Evolutionary conservation across 1,140 invertebrate genomes (phyloP), one percentile per base, ranked within the genome.

Genomic region (Drusus annulatus): DNA sequence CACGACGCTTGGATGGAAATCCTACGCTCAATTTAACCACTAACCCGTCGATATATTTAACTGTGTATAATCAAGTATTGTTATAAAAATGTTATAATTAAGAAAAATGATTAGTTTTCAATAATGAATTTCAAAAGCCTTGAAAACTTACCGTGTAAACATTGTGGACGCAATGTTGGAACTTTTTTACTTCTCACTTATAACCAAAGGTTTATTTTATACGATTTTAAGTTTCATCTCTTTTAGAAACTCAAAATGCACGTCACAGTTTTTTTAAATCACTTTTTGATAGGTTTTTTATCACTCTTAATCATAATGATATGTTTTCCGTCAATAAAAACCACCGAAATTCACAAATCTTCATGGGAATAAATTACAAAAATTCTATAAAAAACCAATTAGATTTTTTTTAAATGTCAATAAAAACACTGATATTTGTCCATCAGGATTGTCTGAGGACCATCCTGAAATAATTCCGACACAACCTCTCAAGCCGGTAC

Each of bases 91-190:
- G n/a, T n/a, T n/a, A n/a, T n/a, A n/a, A n/a, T n/a, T n/a, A n/a
- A n/a, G n/a, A n/a, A n/a, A n/a, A n/a, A n/a, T n/a, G n/a, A n/a
- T n/a, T n/a, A n/a, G n/a, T n/a, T n/a, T n/a, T n/a, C n/a, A n/a
- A n/a, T n/a, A n/a, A n/a, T n/a, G n/a, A n/a, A n/a, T n/a, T n/a
- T n/a, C n/a, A n/a, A n/a, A n/a, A n/a, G n/a, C 25, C 5, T 28
- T 15, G 25, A 15, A 25, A 69, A 69, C 65, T 69, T 69, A 69
- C 65, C 65, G 65, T 50, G 65, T 69, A 23, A 69, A 69, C 65
- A 69, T 69, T 69, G 65, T 69, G 36, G 23, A 28, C 10, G 16
- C 25, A 25, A 63, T 63, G 2, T 4, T 28, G 54, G 5, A 21
- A 56, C n/a, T 17, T 19, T n/a, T 56, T 21, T 56, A 6, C 54